Base-by-base conservation (phyloP, 2,113 vertebrate species). In the Chaetorhynchus papuensis region DNA sequence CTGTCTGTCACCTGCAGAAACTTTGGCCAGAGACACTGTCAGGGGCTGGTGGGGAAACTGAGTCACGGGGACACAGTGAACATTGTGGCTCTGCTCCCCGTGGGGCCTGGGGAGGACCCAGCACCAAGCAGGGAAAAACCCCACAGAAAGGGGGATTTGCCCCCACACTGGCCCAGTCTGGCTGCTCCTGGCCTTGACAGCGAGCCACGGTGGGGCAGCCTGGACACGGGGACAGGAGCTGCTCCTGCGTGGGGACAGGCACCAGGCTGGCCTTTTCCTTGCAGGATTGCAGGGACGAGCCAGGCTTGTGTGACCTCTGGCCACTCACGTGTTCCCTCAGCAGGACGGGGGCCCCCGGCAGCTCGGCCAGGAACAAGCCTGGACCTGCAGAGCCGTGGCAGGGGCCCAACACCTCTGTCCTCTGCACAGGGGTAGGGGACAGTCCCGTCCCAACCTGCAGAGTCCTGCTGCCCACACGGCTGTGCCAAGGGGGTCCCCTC, bases 241-340 rank as follows among this genome's bases (percentile, higher is more conserved):
- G 61, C 39, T 61, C 39, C 57, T 35, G 53, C 42, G 28, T 13
- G 5, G 20, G 10, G 52, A 33, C 56, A 27, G 18, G n/a, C 9
- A 1, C 23, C 0, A 3, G 50, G 15, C 26, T 61, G 54, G 12
- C 14, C 20, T 23, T 52, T 30, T 42, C 4, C 30, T 52, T 45
- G 45, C 27, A 35, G 63, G 35, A 30, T 53, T 31, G 23, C 1
- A 4, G 53, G 26, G 71, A 68, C 0, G 4, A 77, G 41, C 18
- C 18, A 1, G 2, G 26, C 26, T 79, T 5, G 0, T 47, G 78
- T 13, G 5, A 1, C 15, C 39, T 39, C 49, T 24, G 76, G 9
- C 52, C 2, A 1, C 30, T 41, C 11, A 0, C 1, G 0, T 15
- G 66, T 30, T 18, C 65, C 45, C 1, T 1, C 1, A 0, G 42